A percentile compares a stretch with the other conserved stretches of the same genome.
Conservation (phyloP, 2,113 vertebrate species). For the Bettongia penicillata region DNA sequence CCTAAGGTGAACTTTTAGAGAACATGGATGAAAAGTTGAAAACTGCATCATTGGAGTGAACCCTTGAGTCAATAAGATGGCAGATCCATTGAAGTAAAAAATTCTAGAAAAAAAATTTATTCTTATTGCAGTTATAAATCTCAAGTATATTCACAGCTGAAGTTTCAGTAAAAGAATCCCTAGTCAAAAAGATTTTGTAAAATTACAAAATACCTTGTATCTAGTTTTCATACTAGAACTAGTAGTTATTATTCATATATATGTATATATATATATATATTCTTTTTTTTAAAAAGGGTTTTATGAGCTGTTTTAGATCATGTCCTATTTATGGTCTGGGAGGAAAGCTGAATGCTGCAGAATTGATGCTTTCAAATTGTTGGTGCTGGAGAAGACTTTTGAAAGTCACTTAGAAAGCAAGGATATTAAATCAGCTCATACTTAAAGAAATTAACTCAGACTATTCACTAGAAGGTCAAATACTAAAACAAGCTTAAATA, state of each 20-base stretch:
- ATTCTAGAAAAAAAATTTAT: neutral
- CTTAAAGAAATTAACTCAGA: neutral
- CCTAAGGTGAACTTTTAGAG: neutral
- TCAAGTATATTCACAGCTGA: constrained; percentile 18
- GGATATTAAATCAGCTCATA: neutral
- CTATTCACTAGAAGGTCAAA: neutral
- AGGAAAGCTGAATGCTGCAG: neutral
- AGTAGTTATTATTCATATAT: neutral
- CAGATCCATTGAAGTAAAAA: neutral
- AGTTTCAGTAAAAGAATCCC: neutral
- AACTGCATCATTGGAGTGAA: neutral
- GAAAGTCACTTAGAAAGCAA: neutral
- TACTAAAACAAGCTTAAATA: neutral
- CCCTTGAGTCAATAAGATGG: neutral
- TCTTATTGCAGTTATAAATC: neutral
- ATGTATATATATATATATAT: neutral
- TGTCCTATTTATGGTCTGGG: neutral
- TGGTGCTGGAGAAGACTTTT: neutral
- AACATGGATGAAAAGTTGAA: neutral
- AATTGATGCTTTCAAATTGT: neutral
- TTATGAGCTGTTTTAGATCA: neutral
- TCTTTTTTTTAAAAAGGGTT: neutral
- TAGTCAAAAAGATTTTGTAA: neutral
- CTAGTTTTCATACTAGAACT: neutral
- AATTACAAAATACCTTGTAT: neutral